phyloP scores from a whole-genome alignment of 2,888 invertebrate species.

The Melanostoma scalare region DNA sequence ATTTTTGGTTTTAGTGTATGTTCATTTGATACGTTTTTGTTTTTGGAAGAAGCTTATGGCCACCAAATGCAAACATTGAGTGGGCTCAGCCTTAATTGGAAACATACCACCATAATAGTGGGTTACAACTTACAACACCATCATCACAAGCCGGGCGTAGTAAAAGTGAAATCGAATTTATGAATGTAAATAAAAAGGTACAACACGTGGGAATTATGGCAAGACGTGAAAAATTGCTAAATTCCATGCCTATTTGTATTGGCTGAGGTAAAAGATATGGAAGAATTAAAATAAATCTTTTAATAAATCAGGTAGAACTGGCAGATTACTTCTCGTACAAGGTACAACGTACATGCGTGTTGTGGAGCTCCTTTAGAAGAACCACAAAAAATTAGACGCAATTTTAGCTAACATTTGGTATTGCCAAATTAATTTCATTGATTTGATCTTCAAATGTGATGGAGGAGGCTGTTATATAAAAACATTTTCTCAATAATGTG shows the following conservation, averaged over 20 bases:
- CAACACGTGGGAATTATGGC: slow-evolving; percentile 58
- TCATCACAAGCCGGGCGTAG: not conserved
- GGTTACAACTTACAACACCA: not conserved
- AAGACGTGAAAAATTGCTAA: slow-evolving; percentile 38
- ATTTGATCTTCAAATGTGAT: slow-evolving; percentile 4
- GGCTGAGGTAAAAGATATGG: slow-evolving; percentile 1
- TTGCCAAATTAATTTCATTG: not conserved
- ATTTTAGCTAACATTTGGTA: not conserved
- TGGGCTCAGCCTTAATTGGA: slow-evolving; percentile 29
- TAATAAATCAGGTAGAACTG: not conserved
- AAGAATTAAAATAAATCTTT: slow-evolving; percentile 40
- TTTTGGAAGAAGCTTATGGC: slow-evolving; percentile 11
- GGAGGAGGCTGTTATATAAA: not conserved
- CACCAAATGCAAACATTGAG: slow-evolving; percentile 45
- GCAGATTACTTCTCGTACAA: not conserved
- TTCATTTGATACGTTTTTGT: not conserved
- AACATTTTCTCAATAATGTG: not conserved
- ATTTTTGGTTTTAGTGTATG: not conserved
- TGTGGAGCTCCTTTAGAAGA: not conserved
- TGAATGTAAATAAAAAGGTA: slow-evolving; percentile 52
- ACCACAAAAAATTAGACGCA: not conserved
- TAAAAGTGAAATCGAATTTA: slow-evolving; percentile 45
- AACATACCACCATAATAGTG: slow-evolving; percentile 21
- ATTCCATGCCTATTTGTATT: slow-evolving; percentile 1
- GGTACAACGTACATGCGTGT: not conserved